phyloP scores from a whole-genome alignment of 2,888 invertebrate genomes.

The Drosophila neotestacea region DNA sequence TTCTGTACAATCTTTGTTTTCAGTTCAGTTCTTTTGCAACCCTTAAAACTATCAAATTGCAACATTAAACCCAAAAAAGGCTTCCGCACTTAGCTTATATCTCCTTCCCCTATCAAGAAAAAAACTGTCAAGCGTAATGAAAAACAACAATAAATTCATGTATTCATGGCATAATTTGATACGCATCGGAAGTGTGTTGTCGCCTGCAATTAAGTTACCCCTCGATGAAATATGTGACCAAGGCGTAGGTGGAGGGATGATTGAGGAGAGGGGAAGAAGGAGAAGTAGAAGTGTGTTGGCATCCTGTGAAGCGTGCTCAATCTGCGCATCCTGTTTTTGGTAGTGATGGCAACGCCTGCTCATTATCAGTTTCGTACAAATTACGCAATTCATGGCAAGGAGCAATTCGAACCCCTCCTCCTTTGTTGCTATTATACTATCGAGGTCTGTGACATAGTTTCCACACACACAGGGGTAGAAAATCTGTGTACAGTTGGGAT shows the following conservation, averaged over 20 bases:
- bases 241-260: too few relatives aligned
- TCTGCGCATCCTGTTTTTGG: conserved; percentile 66
- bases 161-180: conserved; percentile 60
- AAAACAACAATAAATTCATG: conserved; percentile 27
- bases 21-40: conserved; percentile 33
- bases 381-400: conserved; percentile 70
- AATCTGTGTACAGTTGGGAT: conserved; percentile 41
- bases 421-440: neutral
- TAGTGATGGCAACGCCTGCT: conserved; percentile 48
- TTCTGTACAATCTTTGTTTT: conserved; percentile 3
- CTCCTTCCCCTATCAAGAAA: neutral
- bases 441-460: conserved; percentile 68
- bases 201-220: conserved; percentile 52
- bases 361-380: conserved; percentile 68
- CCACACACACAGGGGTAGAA: conserved; percentile 20
- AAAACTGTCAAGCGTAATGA: conserved; percentile 26
- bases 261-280: neutral
- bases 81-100: conserved; percentile 17
- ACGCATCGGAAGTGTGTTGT: conserved; percentile 68
- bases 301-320: conserved; percentile 62
- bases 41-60: conserved; percentile 35
- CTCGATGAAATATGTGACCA: conserved; percentile 15
- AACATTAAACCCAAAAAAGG: conserved; percentile 23
- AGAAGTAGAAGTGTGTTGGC: neutral
- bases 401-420: conserved; percentile 22